phyloP scores from a whole-genome alignment of 2,797 vertebrate genomes.

The Salarias fasciatus region DNA sequence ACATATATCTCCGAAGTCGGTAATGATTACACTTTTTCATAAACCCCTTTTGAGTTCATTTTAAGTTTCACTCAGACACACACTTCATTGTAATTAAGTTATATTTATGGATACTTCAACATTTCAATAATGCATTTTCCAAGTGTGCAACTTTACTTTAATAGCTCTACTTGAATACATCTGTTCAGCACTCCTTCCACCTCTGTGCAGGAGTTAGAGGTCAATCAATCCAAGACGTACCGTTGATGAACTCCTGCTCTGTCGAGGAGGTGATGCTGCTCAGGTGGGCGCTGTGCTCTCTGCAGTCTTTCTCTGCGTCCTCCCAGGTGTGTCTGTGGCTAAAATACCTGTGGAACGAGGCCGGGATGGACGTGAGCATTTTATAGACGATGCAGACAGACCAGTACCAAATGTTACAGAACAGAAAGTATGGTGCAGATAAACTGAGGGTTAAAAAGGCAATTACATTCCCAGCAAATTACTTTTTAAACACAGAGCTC shows the following conservation, averaged over 20 bases:
- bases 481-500: no score
- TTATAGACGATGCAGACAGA: slow-evolving; percentile 28
- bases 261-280: slow-evolving; percentile 87
- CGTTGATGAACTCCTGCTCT: slow-evolving; percentile 92
- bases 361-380: slow-evolving; percentile 26
- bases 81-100: no score
- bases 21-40: no score
- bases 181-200: no score
- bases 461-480: no score
- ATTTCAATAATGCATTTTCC: no score
- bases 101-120: not conserved
- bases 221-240: slow-evolving; percentile 61
- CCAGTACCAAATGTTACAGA: slow-evolving; percentile 38
- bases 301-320: slow-evolving; percentile 94
- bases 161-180: no score
- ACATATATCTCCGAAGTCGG: no score
- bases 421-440: slow-evolving; percentile 16
- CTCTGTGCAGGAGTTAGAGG: no score
- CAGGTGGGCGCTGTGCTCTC: slow-evolving; percentile 91
- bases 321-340: slow-evolving; percentile 94
- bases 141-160: no score
- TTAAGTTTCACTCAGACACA: no score
- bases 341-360: slow-evolving; percentile 79
- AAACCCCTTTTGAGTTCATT: no score
- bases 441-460: slow-evolving; percentile 23